phyloP scores from a whole-genome alignment of 2,888 invertebrate species.

The Galerucella calmariensis region DNA sequence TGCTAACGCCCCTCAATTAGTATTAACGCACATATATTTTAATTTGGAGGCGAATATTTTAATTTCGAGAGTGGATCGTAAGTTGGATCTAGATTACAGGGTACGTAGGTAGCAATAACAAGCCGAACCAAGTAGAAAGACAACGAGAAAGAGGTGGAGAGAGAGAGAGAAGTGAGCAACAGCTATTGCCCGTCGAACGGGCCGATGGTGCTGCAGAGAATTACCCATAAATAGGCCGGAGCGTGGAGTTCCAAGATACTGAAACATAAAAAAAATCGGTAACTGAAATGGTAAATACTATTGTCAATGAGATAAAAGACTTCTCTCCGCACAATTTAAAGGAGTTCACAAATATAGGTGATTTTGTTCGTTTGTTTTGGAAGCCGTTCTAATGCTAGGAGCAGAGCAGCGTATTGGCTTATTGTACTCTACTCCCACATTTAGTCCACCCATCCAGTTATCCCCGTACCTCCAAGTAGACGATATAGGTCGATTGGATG shows the following conservation, averaged over 20 bases:
- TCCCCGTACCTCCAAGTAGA: too few species aligned
- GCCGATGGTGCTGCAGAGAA: slow-evolving; percentile 22
- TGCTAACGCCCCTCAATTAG: slow-evolving; percentile 36
- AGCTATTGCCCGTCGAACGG: slow-evolving; percentile 21
- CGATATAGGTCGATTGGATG: too few species aligned
- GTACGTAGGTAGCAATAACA: slow-evolving; percentile 51
- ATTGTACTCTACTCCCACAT: too few species aligned
- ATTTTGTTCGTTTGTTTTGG: too few species aligned
- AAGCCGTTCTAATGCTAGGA: too few species aligned
- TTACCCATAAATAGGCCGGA: slow-evolving; percentile 24
- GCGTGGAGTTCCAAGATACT: not conserved
- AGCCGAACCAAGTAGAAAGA: slow-evolving; percentile 42
- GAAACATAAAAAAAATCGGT: not conserved
- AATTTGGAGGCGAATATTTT: slow-evolving; percentile 46
- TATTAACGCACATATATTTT: slow-evolving; percentile 42
- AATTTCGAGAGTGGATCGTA: slow-evolving; percentile 41
- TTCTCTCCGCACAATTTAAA: too few species aligned
- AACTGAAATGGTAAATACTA: too few species aligned
- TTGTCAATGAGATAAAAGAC: too few species aligned
- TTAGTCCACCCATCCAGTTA: too few species aligned
- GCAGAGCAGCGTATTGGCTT: too few species aligned
- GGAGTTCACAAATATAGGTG: too few species aligned
- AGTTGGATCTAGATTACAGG: slow-evolving; percentile 51
- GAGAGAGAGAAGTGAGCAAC: slow-evolving; percentile 12
- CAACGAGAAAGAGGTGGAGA: slow-evolving; percentile 27